Conservation (phyloP, 1,140 invertebrate genomes). For the Dendrolimus punctatus region DNA sequence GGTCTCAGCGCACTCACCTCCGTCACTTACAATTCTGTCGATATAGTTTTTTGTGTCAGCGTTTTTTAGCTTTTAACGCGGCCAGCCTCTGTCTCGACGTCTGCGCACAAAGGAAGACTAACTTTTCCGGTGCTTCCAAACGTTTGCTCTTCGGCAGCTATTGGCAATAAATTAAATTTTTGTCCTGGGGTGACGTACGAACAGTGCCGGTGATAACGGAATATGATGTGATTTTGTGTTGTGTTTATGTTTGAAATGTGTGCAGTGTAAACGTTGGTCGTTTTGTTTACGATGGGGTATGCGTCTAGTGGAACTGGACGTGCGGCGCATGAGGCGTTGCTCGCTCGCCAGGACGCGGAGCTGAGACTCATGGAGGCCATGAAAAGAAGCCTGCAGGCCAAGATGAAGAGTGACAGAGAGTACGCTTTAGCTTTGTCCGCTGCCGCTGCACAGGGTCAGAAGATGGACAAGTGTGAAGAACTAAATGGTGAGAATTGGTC, state of each 20-base stretch:
- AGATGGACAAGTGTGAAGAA: conserved; percentile 86
- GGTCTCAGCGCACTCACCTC: conserved; percentile 25
- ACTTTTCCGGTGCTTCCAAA: conserved; percentile 7
- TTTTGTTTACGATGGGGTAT: conserved; percentile 82
- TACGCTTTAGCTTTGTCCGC: conserved; percentile 87
- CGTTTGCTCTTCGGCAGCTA: conserved; percentile 10
- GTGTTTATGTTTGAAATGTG: conserved; percentile 63
- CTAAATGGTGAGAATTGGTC: conserved; percentile 74
- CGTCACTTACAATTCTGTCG: conserved; percentile 27
- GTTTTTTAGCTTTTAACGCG: conserved; percentile 25
- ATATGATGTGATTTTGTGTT: conserved; percentile 59
- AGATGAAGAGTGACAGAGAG: conserved; percentile 92
- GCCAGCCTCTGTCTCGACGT: conserved; percentile 18
- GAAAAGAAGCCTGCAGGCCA: conserved; percentile 85
- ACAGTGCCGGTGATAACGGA: conserved; percentile 53
- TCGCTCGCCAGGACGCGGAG: conserved; percentile 91
- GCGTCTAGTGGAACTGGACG: conserved; percentile 86
- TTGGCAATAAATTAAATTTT: conserved; percentile 28
- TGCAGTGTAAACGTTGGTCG: conserved; percentile 40
- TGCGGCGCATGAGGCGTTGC: conserved; percentile 87
- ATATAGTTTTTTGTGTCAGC: conserved; percentile 35
- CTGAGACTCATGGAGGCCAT: conserved; percentile 91
- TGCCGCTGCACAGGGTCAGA: conserved; percentile 85
- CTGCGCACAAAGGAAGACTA: conserved; percentile 22
- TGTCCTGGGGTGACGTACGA: conserved; percentile 31